These are phyloP conservation scores for Asarcornis scutulata DNA, from an alignment of 2,113 vertebrate species.

Conservation along the genomic window DNA sequence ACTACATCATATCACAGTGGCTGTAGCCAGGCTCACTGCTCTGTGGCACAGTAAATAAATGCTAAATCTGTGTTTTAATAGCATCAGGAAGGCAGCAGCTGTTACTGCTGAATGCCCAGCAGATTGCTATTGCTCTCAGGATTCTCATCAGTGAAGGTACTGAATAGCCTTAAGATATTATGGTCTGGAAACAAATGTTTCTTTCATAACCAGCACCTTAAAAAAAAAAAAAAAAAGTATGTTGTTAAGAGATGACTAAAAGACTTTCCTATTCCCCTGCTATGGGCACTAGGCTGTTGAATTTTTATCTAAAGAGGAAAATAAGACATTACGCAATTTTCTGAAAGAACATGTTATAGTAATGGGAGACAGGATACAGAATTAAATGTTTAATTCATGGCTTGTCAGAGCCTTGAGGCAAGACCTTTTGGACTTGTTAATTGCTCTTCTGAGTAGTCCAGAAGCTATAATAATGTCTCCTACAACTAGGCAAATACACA, in stretches of 20 bases:
- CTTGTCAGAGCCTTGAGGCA: constrained; percentile 29
- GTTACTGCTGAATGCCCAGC: constrained; percentile 5
- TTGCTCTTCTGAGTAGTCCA: constrained; percentile 42
- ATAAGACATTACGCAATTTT: not conserved
- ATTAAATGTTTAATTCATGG: constrained; percentile 44
- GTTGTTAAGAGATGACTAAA: not conserved
- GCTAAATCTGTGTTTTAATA: constrained; percentile 17
- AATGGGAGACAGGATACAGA: constrained; percentile 3
- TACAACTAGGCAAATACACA: not conserved
- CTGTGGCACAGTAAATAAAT: not conserved
- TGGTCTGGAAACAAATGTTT: not conserved
- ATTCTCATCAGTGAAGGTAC: not conserved
- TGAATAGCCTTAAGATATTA: not conserved
- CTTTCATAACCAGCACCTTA: not conserved
- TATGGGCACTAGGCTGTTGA: not conserved
- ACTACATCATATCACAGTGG: not conserved
- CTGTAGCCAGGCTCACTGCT: not conserved
- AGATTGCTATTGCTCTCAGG: constrained; percentile 5
- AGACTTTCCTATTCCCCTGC: not conserved
- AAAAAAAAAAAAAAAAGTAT: not conserved
- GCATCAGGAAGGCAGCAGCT: constrained; percentile 34
- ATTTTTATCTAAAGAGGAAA: not conserved
- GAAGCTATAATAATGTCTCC: constrained; percentile 19
- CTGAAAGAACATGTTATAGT: not conserved
- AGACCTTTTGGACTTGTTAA: constrained; percentile 27